Evolutionary conservation across 1,140 invertebrate genomes (phyloP).

Genomic region (Carposina sasakii): DNA sequence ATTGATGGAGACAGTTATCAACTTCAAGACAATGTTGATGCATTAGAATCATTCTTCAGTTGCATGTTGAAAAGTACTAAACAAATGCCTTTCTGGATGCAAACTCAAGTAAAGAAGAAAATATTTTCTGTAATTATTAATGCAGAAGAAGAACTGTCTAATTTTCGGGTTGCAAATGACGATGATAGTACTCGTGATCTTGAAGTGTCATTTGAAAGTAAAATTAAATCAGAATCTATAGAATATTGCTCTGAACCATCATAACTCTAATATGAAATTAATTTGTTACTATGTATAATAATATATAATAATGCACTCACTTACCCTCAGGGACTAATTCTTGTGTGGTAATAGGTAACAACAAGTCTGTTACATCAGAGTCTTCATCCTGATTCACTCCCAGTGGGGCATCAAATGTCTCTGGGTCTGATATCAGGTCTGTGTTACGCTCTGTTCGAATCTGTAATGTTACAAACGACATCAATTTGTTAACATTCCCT

Average conservation of each 20-base stretch:
- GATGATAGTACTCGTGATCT: too few relatives aligned
- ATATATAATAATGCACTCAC: too few relatives aligned
- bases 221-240: constrained; percentile 48
- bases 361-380: too few relatives aligned
- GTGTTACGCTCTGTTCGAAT: too few relatives aligned
- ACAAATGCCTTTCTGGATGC: constrained; percentile 60
- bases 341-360: too few relatives aligned
- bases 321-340: too few relatives aligned
- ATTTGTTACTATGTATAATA: not conserved
- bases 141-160: constrained; percentile 50
- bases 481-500: too few relatives aligned
- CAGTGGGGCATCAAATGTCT: too few relatives aligned
- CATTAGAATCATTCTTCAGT: constrained; percentile 55
- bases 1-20: constrained; percentile 26
- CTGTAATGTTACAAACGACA: too few relatives aligned
- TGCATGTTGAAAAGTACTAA: constrained; percentile 53
- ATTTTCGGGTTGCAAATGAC: constrained; percentile 13
- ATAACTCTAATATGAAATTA: too few relatives aligned
- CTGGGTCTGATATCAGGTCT: too few relatives aligned
- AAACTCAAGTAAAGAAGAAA: constrained; percentile 63
- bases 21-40: constrained; percentile 23
- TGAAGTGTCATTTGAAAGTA: constrained; percentile 21
- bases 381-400: too few relatives aligned
- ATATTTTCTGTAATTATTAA: constrained; percentile 61
- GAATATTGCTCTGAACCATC: constrained; percentile 41